Percentiles rank a stretch among this genome's conserved stretches.
Conservation (phyloP, 1,140 invertebrate genomes). For the Brachionus koreanus region DNA sequence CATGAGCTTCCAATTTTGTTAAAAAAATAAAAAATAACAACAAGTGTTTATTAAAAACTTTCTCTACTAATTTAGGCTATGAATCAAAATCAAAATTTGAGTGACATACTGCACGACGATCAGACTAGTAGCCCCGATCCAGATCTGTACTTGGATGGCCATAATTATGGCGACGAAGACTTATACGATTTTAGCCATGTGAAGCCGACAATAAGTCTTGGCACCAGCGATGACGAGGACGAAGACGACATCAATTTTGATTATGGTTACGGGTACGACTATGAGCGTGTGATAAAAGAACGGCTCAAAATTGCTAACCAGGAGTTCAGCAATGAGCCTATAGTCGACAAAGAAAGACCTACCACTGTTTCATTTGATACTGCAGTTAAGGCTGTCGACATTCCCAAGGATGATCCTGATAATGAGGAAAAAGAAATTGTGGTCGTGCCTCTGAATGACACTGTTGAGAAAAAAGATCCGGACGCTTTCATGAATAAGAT, state of each 20-base stretch:
- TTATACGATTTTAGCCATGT: conserved; percentile 27
- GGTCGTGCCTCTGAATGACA: conserved; percentile 26
- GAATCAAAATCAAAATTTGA: conserved; percentile 19
- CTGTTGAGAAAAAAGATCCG: conserved; percentile 4
- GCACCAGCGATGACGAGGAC: background rate
- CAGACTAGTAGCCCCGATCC: background rate
- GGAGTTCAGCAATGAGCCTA: background rate
- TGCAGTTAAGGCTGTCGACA: conserved; percentile 24
- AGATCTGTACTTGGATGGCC: background rate
- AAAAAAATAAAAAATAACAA: background rate
- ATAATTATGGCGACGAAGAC: background rate
- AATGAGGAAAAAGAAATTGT: background rate
- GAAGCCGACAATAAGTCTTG: background rate
- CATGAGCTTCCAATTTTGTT: background rate
- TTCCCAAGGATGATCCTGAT: background rate
- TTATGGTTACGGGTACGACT: conserved; percentile 32
- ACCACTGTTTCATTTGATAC: background rate
- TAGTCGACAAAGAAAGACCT: background rate
- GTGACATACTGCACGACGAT: background rate
- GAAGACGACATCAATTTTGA: conserved; percentile 38
- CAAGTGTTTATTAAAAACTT: background rate
- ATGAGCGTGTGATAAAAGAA: conserved; percentile 34
- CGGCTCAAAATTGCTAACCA: conserved; percentile 35
- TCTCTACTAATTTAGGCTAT: background rate
- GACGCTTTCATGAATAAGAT: conserved; percentile 31